Evolutionary conservation across 2,888 invertebrate species (phyloP).

Genomic region (Plutella xylostella): DNA sequence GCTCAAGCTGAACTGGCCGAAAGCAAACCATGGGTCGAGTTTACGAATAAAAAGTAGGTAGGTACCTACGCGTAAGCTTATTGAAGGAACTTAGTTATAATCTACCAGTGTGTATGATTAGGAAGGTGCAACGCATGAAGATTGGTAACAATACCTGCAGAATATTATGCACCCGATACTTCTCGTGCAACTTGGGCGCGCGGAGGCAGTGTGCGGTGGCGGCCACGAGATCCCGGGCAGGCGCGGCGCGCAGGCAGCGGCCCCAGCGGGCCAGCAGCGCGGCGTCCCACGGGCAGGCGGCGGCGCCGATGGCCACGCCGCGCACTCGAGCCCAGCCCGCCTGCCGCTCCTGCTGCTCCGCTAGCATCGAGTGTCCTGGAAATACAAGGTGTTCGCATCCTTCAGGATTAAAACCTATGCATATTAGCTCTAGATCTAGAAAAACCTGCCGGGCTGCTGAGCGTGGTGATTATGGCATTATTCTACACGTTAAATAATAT

Average conservation of each 20-base stretch:
- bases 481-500: no score
- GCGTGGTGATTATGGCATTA: no score
- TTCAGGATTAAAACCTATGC: no score
- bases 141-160: neutral
- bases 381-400: neutral
- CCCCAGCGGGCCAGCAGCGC: conserved; percentile 47
- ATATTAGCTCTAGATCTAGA: neutral
- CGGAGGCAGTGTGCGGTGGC: conserved; percentile 52
- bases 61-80: no score
- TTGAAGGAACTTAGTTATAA: no score
- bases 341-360: conserved; percentile 44
- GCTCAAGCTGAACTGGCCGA: no score
- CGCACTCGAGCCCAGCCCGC: conserved; percentile 40
- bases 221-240: conserved; percentile 38
- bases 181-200: conserved; percentile 48
- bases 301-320: conserved; percentile 42
- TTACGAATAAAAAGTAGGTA: no score
- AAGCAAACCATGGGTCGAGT: no score
- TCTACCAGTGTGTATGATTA: no score
- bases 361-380: conserved; percentile 56
- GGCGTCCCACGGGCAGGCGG: conserved; percentile 54
- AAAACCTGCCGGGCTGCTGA: no score
- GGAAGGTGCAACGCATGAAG: no score
- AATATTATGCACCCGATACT: conserved; percentile 48
- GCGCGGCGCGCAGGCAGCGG: conserved; percentile 37